Conservation (phyloP, 1,140 invertebrate genomes). For the Danaus plexippus region DNA sequence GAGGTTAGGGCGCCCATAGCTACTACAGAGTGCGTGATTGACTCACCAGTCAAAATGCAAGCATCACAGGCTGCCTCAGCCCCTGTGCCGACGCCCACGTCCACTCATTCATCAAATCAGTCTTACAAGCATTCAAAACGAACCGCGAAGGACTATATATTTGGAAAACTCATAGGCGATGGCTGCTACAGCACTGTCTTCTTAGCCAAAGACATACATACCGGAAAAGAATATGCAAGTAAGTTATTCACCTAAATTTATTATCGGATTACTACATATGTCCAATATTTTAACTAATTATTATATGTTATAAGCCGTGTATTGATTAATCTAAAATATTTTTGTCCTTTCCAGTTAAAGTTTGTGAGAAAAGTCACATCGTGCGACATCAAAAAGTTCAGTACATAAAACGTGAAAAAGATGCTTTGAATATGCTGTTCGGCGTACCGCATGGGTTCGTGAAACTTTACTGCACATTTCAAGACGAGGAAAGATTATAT, state of each 20-base stretch:
- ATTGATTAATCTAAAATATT: neutral
- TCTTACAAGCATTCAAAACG: conserved; percentile 74
- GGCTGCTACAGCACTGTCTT: conserved; percentile 97
- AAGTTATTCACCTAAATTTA: conserved; percentile 66
- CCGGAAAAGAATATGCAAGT: conserved; percentile 94
- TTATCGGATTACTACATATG: neutral
- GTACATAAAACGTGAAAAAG: conserved; percentile 94
- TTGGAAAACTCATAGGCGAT: conserved; percentile 95
- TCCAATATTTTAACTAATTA: conserved; percentile 18
- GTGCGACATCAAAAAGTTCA: conserved; percentile 93
- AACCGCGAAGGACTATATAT: conserved; percentile 91
- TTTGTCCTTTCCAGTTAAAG: conserved; percentile 86
- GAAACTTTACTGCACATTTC: conserved; percentile 96
- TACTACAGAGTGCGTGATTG: conserved; percentile 45
- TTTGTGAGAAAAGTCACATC: conserved; percentile 94
- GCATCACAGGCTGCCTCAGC: conserved; percentile 45
- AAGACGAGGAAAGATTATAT: conserved; percentile 93
- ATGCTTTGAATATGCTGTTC: conserved; percentile 86
- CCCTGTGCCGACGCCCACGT: conserved; percentile 38
- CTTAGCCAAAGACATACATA: conserved; percentile 92
- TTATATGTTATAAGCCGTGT: conserved; percentile 3
- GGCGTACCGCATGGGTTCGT: conserved; percentile 87
- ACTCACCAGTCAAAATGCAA: conserved; percentile 62
- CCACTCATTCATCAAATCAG: conserved; percentile 59
- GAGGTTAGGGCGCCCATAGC: conserved; percentile 58